Evolutionary conservation across 2,113 vertebrate genomes (phyloP).

Genomic region (Notiomystis cincta): DNA sequence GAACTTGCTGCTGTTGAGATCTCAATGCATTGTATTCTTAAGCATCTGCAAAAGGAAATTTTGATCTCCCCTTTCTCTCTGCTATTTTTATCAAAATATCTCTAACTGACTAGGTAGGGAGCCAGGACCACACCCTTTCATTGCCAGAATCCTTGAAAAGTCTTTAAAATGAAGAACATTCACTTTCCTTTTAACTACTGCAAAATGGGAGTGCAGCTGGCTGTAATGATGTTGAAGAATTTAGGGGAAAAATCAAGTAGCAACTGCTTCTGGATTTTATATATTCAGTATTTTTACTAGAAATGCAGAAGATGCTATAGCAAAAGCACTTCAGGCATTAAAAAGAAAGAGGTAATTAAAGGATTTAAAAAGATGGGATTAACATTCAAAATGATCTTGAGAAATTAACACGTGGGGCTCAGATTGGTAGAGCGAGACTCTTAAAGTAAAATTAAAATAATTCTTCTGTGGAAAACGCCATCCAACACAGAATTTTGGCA

Average conservation of each 20-base stretch:
- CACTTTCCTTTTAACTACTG: neutral
- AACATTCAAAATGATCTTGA: neutral
- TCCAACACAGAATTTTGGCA: neutral
- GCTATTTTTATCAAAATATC: neutral
- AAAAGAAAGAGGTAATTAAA: constrained; percentile 11
- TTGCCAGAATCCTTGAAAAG: neutral
- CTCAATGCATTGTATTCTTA: neutral
- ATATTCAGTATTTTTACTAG: neutral
- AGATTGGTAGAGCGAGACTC: neutral
- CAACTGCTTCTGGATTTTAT: neutral
- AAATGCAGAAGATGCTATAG: neutral
- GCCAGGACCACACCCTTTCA: neutral
- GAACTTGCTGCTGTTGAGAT: neutral
- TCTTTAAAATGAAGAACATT: neutral
- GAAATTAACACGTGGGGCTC: neutral
- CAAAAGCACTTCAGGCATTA: neutral
- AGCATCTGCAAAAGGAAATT: neutral
- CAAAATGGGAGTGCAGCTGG: neutral
- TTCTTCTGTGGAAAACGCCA: neutral
- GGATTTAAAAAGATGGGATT: neutral
- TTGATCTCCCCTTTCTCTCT: neutral
- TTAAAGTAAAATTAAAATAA: neutral
- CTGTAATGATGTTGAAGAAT: neutral
- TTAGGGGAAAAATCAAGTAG: neutral
- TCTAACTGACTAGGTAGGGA: neutral